Base-by-base conservation (phyloP, 2,888 invertebrate genomes). In the Calephelis perditalis region DNA sequence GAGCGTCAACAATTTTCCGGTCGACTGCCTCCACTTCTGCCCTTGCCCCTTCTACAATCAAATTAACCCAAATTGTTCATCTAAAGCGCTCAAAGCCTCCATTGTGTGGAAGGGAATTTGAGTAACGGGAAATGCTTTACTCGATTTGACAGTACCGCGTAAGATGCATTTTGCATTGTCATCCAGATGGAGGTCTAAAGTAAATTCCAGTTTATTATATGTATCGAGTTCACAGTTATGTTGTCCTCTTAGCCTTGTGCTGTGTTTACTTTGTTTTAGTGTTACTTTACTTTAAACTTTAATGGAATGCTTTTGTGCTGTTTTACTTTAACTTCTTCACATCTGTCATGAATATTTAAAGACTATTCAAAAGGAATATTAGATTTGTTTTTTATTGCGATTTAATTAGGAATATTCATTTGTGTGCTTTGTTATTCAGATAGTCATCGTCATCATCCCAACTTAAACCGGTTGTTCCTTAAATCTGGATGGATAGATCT, bases 81-180 rank as follows among this genome's bases (percentile, higher is more conserved):
- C 79, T 77, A 78, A 77, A 75, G 70, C 73, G 72, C 72, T 72
- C 70, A 71, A 73, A 73, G 75, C 74, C 67, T 73, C 75, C 68
- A 82, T 85, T 84, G 81, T 85, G 76, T 74, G 71, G 12, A 71
- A 71, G 83, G 80, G 82, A 77, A 79, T 80, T 81, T 79, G 76
- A 79, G 55, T 66, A 67, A 67, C 65, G 62, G 65, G 60, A 63
- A 56, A 63, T 52, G 55, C 57, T 59, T 57, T 59, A 59, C 59
- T 61, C 58, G 61, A 61, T 58, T 49, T 59, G 57, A 61, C 47
- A 52, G 26, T 56, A 60, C 37, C 57, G 57, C 57, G 55, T 62
- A 47, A 59, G 58, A 60, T 59, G 62, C 54, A 61, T 61, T 59
- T 60, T 59, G 62, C 63, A 52, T 61, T 60, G 63, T 63, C 64